These are phyloP conservation scores for Bombus confusus DNA, from an alignment of 1,140 invertebrate genomes.

Conservation along the genomic window DNA sequence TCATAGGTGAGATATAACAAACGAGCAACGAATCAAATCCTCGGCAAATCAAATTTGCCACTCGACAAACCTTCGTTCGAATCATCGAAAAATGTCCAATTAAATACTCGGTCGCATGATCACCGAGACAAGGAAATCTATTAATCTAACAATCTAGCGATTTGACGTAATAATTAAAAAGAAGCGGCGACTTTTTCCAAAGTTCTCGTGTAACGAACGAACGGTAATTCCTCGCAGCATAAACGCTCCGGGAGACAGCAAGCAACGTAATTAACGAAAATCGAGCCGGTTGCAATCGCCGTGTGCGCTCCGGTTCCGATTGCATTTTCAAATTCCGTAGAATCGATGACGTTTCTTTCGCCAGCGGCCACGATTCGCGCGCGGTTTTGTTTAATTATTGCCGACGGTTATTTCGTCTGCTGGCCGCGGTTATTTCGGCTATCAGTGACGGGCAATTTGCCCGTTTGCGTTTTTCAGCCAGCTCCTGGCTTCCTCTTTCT, in stretches of 20 bases:
- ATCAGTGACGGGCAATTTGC: slow-evolving; percentile 17
- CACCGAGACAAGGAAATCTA: too few relatives aligned
- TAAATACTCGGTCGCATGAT: too few relatives aligned
- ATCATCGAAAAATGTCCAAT: too few relatives aligned
- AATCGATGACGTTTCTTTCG: slow-evolving; percentile 17
- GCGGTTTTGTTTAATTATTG: slow-evolving; percentile 34
- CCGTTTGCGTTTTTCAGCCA: background rate
- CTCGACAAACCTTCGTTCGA: too few relatives aligned
- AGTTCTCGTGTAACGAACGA: background rate
- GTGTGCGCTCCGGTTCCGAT: background rate
- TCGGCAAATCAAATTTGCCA: too few relatives aligned
- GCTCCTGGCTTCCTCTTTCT: background rate
- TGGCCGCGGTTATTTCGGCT: slow-evolving; percentile 11
- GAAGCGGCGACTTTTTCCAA: background rate
- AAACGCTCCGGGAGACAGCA: background rate
- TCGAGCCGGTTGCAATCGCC: background rate
- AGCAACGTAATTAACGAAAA: slow-evolving; percentile 19
- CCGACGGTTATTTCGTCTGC: slow-evolving; percentile 31
- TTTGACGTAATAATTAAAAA: too few relatives aligned
- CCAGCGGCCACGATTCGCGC: slow-evolving; percentile 8
- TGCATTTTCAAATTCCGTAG: slow-evolving; percentile 1
- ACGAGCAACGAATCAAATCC: too few relatives aligned
- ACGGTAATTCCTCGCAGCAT: background rate
- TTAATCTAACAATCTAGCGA: background rate
- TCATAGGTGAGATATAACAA: too few relatives aligned